A percentile compares a stretch with the other conserved stretches of the same genome.
These are phyloP conservation scores for Drepana falcataria DNA, from an alignment of 2,888 invertebrate species.

Conservation along the genomic window DNA sequence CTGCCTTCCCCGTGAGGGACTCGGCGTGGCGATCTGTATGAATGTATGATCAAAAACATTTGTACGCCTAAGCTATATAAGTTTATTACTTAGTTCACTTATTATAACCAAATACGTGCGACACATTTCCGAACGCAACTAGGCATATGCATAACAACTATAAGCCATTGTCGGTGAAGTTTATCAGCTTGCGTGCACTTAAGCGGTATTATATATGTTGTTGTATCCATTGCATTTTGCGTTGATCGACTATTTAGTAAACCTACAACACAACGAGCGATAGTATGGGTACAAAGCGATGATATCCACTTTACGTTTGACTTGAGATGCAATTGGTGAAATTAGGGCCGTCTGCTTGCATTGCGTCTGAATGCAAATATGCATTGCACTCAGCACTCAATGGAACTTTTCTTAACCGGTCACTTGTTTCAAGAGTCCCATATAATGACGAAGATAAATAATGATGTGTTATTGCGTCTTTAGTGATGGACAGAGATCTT, in stretches of 20 bases:
- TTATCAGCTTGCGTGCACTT: not conserved
- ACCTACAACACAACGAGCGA: not conserved
- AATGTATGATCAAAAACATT: no score
- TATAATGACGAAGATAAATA: not conserved
- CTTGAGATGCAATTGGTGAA: conserved; percentile 12
- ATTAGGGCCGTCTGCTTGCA: conserved; percentile 33
- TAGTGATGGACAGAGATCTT: not conserved
- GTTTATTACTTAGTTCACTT: no score
- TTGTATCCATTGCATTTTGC: not conserved
- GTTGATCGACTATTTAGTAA: not conserved
- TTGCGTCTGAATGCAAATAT: no score
- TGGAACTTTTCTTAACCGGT: conserved; percentile 7
- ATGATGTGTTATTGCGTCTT: conserved; percentile 1
- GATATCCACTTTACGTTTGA: not conserved
- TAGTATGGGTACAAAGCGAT: not conserved
- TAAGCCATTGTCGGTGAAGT: not conserved
- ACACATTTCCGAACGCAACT: not conserved
- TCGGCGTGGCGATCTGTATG: no score
- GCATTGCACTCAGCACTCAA: conserved; percentile 34
- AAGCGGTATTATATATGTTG: not conserved
- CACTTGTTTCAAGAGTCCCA: not conserved
- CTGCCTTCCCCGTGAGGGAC: no score
- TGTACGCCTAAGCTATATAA: no score
- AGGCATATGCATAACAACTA: not conserved
- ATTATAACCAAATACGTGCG: not conserved